These are phyloP conservation scores for Trilocha varians DNA, from an alignment of 2,888 invertebrate genomes.

Conservation along the genomic window DNA sequence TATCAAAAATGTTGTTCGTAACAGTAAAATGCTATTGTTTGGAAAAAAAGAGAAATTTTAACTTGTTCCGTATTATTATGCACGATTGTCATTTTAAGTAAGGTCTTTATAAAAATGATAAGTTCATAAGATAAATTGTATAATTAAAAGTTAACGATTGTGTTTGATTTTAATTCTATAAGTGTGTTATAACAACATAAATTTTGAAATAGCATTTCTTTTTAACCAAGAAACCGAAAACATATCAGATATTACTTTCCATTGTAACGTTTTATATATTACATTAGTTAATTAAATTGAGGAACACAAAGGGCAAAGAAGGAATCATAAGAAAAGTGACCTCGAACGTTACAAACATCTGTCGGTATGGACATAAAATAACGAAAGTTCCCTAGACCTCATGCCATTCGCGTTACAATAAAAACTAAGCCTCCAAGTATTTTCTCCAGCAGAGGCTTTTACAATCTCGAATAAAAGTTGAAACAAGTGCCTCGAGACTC, in stretches of 20 bases:
- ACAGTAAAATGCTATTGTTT: too few relatives aligned
- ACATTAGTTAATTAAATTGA: not conserved
- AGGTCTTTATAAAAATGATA: too few relatives aligned
- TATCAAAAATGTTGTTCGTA: too few relatives aligned
- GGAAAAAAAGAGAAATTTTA: too few relatives aligned
- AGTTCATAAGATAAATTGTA: too few relatives aligned
- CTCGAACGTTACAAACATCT: conserved; percentile 35
- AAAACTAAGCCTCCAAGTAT: conserved; percentile 32
- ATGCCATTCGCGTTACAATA: conserved; percentile 37
- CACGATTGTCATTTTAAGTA: too few relatives aligned
- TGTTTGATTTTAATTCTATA: not conserved
- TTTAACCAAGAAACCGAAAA: not conserved
- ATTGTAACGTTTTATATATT: too few relatives aligned
- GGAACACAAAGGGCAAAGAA: not conserved
- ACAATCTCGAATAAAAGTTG: conserved; percentile 30
- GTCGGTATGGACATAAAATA: conserved; percentile 33
- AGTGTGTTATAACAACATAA: too few relatives aligned
- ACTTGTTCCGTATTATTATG: too few relatives aligned
- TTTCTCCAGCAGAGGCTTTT: conserved; percentile 28
- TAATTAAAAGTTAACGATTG: too few relatives aligned
- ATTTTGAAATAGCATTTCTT: too few relatives aligned
- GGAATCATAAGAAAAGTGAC: conserved; percentile 27
- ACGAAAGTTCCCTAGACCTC: conserved; percentile 25
- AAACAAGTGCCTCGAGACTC: conserved; percentile 23
- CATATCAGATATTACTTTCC: not conserved